These are phyloP conservation scores for Drosophila oshimai DNA, from an alignment of 1,140 invertebrate species.

Conservation along the genomic window DNA sequence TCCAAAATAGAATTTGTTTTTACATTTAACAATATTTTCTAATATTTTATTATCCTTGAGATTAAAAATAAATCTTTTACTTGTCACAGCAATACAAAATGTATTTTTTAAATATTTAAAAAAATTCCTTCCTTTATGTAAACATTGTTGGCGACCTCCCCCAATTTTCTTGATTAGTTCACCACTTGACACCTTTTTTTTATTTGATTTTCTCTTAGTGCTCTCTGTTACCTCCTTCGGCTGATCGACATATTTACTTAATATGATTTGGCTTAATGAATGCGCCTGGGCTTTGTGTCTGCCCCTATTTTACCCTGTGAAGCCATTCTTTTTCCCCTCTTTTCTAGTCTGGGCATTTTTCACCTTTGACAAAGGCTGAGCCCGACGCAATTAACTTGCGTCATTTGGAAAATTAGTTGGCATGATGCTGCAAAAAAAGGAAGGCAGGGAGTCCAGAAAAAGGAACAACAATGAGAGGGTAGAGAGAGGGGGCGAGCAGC, in stretches of 20 bases:
- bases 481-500: background rate
- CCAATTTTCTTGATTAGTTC: too few species aligned
- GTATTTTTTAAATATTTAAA: too few species aligned
- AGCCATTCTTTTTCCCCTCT: slow-evolving; percentile 4
- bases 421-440: slow-evolving; percentile 70
- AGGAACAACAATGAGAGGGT: background rate
- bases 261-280: slow-evolving; percentile 76
- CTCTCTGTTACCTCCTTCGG: background rate
- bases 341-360: slow-evolving; percentile 53
- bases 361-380: slow-evolving; percentile 67
- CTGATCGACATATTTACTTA: slow-evolving; percentile 63
- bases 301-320: slow-evolving; percentile 10
- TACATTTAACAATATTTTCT: too few species aligned
- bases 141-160: too few species aligned
- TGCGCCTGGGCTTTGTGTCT: slow-evolving; percentile 41
- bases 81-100: too few species aligned
- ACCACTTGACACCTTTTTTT: background rate
- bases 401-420: slow-evolving; percentile 77
- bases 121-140: too few species aligned
- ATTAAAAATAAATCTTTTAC: too few species aligned
- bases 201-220: background rate
- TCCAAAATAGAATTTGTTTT: too few species aligned
- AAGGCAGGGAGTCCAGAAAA: background rate
- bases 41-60: too few species aligned
- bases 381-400: slow-evolving; percentile 69